A percentile compares a stretch with the other conserved stretches of the same genome.
Conservation (phyloP, 2,113 vertebrate species). For the Elanus axillaris region DNA sequence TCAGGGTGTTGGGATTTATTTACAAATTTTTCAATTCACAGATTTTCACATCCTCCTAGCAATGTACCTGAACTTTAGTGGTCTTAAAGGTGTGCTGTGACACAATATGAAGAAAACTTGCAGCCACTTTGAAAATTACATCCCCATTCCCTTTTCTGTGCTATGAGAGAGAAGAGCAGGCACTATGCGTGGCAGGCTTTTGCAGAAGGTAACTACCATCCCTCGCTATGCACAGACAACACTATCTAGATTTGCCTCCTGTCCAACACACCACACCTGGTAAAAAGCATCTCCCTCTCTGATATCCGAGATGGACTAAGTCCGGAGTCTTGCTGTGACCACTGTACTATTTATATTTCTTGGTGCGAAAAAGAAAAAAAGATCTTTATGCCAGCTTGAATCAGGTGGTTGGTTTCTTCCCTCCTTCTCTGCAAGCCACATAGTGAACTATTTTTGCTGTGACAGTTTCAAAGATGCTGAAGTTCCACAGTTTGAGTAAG, state of each 20-base stretch:
- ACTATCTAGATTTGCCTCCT: not conserved
- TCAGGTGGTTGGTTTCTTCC: not conserved
- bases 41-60: not conserved
- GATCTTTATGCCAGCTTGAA: not conserved
- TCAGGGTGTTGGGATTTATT: not conserved
- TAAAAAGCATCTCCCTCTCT: not conserved
- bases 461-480: not conserved
- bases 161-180: not conserved
- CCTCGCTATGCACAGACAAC: not conserved
- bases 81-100: not conserved
- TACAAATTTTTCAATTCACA: not conserved
- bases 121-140: not conserved
- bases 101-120: not conserved
- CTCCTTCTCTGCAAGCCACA: not conserved
- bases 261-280: not conserved
- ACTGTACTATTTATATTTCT: not conserved
- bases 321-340: not conserved
- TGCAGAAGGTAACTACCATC: not conserved
- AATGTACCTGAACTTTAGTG: not conserved
- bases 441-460: not conserved
- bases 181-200: not conserved
- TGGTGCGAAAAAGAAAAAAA: not conserved
- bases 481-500: not conserved
- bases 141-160: not conserved
- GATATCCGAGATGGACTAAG: not conserved